Evolutionary conservation across 2,113 vertebrate genomes (phyloP).

Genomic region (Sinosuthora webbiana): DNA sequence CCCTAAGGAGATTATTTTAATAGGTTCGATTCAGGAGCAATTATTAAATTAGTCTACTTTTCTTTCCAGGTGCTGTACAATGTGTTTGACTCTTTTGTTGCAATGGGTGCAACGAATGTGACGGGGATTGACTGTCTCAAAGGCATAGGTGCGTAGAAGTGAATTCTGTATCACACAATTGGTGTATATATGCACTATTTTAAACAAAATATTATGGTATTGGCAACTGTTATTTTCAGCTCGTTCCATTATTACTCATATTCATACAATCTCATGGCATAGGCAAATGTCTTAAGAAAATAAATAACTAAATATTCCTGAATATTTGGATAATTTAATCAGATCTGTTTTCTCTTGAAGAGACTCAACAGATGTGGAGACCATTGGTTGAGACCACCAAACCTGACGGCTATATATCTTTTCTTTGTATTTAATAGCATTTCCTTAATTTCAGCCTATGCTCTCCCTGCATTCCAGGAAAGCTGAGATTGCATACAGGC

Average conservation of each 20-base stretch:
- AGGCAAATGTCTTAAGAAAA: not conserved
- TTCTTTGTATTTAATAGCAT: not conserved
- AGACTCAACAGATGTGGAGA: not conserved
- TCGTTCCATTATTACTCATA: not conserved
- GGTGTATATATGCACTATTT: not conserved
- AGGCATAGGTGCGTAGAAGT: conserved; percentile 84
- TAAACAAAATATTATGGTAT: not conserved
- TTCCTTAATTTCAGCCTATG: not conserved
- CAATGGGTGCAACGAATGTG: conserved; percentile 80
- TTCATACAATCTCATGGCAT: not conserved
- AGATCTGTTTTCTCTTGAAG: not conserved
- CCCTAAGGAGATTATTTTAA: not conserved
- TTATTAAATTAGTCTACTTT: conserved; percentile 1
- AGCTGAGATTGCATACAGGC: not conserved
- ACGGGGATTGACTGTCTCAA: conserved; percentile 87
- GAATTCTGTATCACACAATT: not conserved
- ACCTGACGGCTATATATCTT: not conserved
- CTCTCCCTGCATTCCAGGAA: not conserved
- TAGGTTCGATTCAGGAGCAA: not conserved
- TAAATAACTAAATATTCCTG: not conserved
- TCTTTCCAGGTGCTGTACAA: conserved; percentile 89
- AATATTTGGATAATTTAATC: not conserved
- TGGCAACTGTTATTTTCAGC: not conserved
- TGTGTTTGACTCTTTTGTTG: conserved; percentile 91
- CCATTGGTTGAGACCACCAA: not conserved